Conservation (phyloP, 1,140 invertebrate species). For the roundworm (Caenorhabditis elegans) region WBcel235 BX284602.5:6291501-6292000, state of each 20-base stretch:
- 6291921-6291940: constrained; percentile 40
- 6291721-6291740: constrained; percentile 42
- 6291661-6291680: constrained; percentile 5
- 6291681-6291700: constrained; percentile 39
- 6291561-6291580: constrained; percentile 43
- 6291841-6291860: constrained; percentile 44
- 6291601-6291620: constrained; percentile 51
- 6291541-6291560: constrained; percentile 45
- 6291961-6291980: constrained; percentile 26
- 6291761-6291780: background rate
- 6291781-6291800: constrained; percentile 28
- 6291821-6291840: constrained; percentile 49
- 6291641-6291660: background rate
- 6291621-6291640: background rate
- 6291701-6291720: constrained; percentile 45
- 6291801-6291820: constrained; percentile 37
- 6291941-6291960: constrained; percentile 41
- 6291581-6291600: constrained; percentile 44
- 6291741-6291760: background rate
- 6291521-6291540: constrained; percentile 42
- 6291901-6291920: constrained; percentile 29
- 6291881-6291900: background rate
- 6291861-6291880: background rate
- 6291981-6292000: background rate
- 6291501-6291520: constrained; percentile 25